These are phyloP conservation scores for Physella acuta DNA, from an alignment of 1,140 invertebrate species.

Conservation along the genomic window DNA sequence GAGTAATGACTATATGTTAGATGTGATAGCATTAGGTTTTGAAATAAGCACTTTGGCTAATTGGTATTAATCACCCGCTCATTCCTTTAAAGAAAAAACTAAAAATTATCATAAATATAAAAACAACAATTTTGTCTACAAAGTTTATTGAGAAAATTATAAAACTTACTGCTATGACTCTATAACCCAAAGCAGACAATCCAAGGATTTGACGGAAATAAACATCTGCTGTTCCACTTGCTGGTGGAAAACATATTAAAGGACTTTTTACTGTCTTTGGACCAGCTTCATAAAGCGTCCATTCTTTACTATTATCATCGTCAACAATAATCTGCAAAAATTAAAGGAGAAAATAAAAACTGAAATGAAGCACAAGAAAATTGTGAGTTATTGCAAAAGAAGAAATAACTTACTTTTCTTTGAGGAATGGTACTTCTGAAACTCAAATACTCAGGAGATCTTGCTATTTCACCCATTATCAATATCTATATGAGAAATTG, in stretches of 20 bases:
- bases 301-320: slow-evolving; percentile 76
- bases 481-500: too few relatives aligned
- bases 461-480: slow-evolving; percentile 45
- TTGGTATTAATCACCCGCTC: background rate
- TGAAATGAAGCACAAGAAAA: too few relatives aligned
- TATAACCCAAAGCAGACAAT: slow-evolving; percentile 75
- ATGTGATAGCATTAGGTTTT: too few relatives aligned
- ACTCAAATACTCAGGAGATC: slow-evolving; percentile 80
- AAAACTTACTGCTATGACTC: slow-evolving; percentile 75
- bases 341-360: too few relatives aligned
- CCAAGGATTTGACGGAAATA: slow-evolving; percentile 82
- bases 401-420: slow-evolving; percentile 60
- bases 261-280: slow-evolving; percentile 78
- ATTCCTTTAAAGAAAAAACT: background rate
- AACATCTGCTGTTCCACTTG: slow-evolving; percentile 85
- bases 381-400: too few relatives aligned
- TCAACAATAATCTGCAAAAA: slow-evolving; percentile 73
- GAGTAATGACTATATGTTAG: too few relatives aligned
- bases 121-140: slow-evolving; percentile 3
- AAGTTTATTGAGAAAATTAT: too few relatives aligned
- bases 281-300: slow-evolving; percentile 86
- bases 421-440: slow-evolving; percentile 82
- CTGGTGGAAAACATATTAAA: slow-evolving; percentile 82
- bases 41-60: too few relatives aligned
- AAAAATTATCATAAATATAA: too few relatives aligned